Conservation (phyloP, 2,113 vertebrate species). For the Malurus melanocephalus region DNA sequence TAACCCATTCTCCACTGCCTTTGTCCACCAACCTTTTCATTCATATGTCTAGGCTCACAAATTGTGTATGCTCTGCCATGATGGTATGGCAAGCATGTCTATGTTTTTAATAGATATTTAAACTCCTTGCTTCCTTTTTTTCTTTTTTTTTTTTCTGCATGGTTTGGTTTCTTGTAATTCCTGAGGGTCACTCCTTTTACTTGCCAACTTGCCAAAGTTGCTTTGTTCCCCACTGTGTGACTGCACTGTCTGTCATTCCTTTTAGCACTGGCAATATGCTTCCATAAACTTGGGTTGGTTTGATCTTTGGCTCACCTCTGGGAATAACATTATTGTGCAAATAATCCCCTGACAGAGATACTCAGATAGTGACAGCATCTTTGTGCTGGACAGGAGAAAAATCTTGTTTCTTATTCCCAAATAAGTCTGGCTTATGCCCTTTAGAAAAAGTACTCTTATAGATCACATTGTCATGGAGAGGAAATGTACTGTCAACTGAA, state of each 20-base stretch:
- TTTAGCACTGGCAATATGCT: background rate
- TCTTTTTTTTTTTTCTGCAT: background rate
- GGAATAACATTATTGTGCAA: background rate
- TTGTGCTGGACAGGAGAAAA: background rate
- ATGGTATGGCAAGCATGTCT: background rate
- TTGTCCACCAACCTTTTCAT: background rate
- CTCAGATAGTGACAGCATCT: background rate
- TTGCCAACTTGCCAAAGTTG: background rate
- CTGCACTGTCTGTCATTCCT: background rate
- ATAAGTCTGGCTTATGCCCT: background rate
- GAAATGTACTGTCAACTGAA: background rate
- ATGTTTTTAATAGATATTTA: background rate
- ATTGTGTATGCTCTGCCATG: background rate
- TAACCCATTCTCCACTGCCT: background rate
- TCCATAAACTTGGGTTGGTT: background rate
- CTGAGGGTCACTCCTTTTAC: background rate
- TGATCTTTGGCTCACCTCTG: background rate
- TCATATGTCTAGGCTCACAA: background rate
- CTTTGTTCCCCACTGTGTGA: background rate
- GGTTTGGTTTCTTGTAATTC: background rate
- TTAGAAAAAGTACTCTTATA: background rate
- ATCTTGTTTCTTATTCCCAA: background rate
- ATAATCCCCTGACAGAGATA: background rate
- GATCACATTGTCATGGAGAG: background rate
- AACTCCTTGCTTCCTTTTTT: background rate